phyloP scores from a whole-genome alignment of 2,113 vertebrate species.

The Perca flavescens region DNA sequence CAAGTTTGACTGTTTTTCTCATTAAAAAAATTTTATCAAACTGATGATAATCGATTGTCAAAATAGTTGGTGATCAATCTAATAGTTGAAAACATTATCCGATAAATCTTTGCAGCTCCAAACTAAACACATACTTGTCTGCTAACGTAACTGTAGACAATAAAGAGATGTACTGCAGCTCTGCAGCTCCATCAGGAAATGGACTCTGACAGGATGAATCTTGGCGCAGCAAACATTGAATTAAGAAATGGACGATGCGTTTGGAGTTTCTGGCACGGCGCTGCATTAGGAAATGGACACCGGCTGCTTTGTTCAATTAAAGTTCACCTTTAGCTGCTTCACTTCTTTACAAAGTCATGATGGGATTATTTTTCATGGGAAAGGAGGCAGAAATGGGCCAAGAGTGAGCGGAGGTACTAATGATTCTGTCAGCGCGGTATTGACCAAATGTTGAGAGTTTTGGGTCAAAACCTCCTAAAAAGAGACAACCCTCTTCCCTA shows the following conservation, averaged over 20 bases:
- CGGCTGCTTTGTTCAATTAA: constrained; percentile 50
- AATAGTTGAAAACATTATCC: no score
- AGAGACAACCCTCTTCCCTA: neutral
- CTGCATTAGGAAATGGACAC: constrained; percentile 64
- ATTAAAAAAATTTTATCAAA: no score
- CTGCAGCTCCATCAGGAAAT: constrained; percentile 62
- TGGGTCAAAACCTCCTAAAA: neutral
- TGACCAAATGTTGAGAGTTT: constrained; percentile 9
- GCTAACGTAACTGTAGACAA: no score
- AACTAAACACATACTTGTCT: no score
- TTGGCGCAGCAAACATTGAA: constrained; percentile 17
- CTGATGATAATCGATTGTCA: no score
- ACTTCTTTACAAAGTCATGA: constrained; percentile 48
- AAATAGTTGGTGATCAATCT: no score
- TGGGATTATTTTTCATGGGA: constrained; percentile 12
- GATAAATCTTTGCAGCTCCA: no score
- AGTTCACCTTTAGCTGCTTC: constrained; percentile 51
- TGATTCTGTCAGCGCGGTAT: constrained; percentile 25
- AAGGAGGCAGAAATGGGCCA: constrained; percentile 12
- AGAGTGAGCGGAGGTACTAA: constrained; percentile 5
- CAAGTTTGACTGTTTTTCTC: no score
- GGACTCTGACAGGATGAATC: constrained; percentile 21
- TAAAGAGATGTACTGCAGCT: neutral
- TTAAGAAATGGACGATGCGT: constrained; percentile 50
- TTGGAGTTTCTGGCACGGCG: constrained; percentile 39